Base-by-base conservation (phyloP, 92 coral and sea anemone genomes). In the Desmophyllum pertusum region DNA sequence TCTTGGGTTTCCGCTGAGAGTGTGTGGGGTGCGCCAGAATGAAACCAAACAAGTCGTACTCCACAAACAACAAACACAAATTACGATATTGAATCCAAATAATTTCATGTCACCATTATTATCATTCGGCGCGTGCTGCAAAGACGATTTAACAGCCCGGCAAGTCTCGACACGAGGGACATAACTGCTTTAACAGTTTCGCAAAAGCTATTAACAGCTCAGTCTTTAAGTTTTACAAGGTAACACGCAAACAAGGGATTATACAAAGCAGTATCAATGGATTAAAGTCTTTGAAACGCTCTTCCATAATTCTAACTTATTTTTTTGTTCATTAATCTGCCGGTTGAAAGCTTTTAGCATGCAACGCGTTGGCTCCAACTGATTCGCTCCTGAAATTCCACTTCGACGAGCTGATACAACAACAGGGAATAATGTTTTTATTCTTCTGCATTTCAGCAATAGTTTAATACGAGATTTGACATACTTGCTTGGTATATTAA, bases 291-390 rank as follows among this genome's bases (percentile, higher is more conserved):
- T 55, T 76, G 40, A 36, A 65, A 78, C 14, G 73, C 17, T 21
- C 30, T 29, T 21, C 37, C 55, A 63, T 48, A 39, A 79, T 31
- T 7, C 45, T 19, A 64, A 48, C 18, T 21, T 45, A 37, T 17
- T 48, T 68, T 70, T 67, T 17, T 48, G 50, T 70, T 67, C 27
- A 27, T 33, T 69, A 50, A 80, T 80, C 84, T 69, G 41, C 25
- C 6, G 25, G 66, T 80, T 80, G 39, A 68, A 68, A 80, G 84
- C 84, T 69, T 80, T 80, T 50, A 33, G 76, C 84, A 21, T 69
- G 76, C 84, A 36, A 68, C n/a, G 45, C 67, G 72, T 41, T 78
- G 62, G 40, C 62, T 40, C 83, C 10, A 40, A 77, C 65, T 67
- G 42, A 35, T 23, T 36, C 9, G 14, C 67, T 42, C 42, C n/a